phyloP scores from a whole-genome alignment of 2,888 invertebrate species.

The Acronicta aceris region DNA sequence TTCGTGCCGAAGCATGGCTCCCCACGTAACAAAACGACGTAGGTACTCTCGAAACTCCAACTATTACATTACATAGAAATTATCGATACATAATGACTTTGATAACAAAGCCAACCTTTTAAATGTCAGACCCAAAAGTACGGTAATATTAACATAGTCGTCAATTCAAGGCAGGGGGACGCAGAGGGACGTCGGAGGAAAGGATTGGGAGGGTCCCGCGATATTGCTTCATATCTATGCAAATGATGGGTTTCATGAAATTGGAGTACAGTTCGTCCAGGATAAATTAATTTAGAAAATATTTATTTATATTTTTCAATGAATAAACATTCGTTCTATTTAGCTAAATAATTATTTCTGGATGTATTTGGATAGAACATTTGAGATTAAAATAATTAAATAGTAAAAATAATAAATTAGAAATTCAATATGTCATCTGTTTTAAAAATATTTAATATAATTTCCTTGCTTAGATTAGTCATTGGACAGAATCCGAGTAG shows the following conservation, averaged over 20 bases:
- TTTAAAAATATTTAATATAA: no score
- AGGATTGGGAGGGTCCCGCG: slow-evolving; percentile 32
- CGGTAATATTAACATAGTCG: slow-evolving; percentile 29
- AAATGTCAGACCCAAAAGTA: slow-evolving; percentile 28
- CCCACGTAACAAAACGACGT: no score
- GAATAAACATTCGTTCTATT: slow-evolving; percentile 18
- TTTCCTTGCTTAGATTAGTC: no score
- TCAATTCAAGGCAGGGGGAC: slow-evolving; percentile 9
- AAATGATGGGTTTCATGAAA: slow-evolving; percentile 45
- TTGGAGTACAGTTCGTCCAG: slow-evolving; percentile 17
- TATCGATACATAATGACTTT: neutral
- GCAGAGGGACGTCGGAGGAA: slow-evolving; percentile 14
- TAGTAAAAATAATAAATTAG: no score
- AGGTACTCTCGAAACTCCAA: no score
- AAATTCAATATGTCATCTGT: no score
- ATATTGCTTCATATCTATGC: slow-evolving; percentile 58
- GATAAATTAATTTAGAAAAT: slow-evolving; percentile 45
- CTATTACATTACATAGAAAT: no score
- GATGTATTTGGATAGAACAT: no score
- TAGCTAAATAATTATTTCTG: no score
- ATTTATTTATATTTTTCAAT: slow-evolving; percentile 15
- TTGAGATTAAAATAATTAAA: no score
- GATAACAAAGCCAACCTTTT: slow-evolving; percentile 15
- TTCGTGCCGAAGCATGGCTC: no score
- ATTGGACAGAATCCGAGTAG: no score